Evolutionary conservation across 2,113 vertebrate species (phyloP).

Genomic region (Glaucomys volans): DNA sequence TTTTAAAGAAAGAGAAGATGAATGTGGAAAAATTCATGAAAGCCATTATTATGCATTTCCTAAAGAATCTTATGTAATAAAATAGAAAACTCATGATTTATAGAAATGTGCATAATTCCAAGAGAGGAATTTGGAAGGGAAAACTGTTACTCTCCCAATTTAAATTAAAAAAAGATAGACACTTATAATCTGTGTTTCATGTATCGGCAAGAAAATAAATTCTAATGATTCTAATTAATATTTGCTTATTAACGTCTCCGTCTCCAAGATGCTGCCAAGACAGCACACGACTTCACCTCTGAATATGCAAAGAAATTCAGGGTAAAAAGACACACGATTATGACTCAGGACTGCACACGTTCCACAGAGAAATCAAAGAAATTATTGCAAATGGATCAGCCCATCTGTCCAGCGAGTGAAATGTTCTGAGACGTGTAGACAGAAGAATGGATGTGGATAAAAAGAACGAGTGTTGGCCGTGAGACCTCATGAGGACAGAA

Average conservation of each 20-base stretch:
- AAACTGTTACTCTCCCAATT: neutral
- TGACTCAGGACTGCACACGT: neutral
- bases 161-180: neutral
- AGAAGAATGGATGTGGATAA: neutral
- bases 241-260: neutral
- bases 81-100: slow-evolving; percentile 40
- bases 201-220: slow-evolving; percentile 29
- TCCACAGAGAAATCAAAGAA: neutral
- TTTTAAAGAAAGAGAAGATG: slow-evolving; percentile 16
- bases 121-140: neutral
- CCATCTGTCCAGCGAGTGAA: slow-evolving; percentile 42
- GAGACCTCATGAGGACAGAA: slow-evolving; percentile 56
- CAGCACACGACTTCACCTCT: neutral
- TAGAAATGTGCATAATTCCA: neutral
- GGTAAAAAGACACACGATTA: neutral
- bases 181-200: slow-evolving; percentile 28
- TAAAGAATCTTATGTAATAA: slow-evolving; percentile 36
- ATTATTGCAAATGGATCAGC: neutral
- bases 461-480: neutral
- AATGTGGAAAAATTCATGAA: slow-evolving; percentile 26
- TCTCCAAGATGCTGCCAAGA: neutral
- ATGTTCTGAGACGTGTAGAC: neutral
- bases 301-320: neutral
- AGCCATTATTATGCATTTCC: slow-evolving; percentile 34
- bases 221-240: neutral